A percentile compares a stretch with the other conserved stretches of the same genome.
Conservation (phyloP, 2,797 vertebrate genomes). For the Gadopsis bispinosus region DNA sequence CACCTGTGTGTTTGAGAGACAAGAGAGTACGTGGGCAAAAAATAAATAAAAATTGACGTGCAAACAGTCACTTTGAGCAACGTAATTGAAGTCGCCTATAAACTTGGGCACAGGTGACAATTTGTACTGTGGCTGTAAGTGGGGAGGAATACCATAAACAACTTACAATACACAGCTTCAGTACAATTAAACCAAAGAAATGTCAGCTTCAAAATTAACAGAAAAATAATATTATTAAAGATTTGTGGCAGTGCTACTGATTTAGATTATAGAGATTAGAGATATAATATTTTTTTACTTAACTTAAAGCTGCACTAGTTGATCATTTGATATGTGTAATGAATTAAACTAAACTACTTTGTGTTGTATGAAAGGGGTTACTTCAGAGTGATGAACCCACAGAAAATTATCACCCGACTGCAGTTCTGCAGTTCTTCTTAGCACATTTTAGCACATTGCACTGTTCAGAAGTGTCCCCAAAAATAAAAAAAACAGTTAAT, state of each 20-base stretch:
- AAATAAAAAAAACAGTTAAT: no score
- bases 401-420: no score
- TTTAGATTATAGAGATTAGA: background rate
- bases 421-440: no score
- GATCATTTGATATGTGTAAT: background rate
- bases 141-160: background rate
- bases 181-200: background rate
- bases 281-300: background rate
- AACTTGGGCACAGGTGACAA: background rate
- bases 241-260: background rate
- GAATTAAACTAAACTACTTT: background rate
- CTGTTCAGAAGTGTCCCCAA: no score
- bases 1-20: slow-evolving; percentile 60
- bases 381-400: background rate
- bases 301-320: background rate
- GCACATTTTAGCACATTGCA: no score
- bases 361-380: background rate
- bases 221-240: background rate
- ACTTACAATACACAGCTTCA: background rate
- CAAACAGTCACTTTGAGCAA: slow-evolving; percentile 17
- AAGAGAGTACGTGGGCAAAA: slow-evolving; percentile 6
- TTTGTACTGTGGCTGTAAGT: background rate
- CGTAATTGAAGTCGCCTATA: background rate
- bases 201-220: background rate
- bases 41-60: background rate